phyloP scores from a whole-genome alignment of 1,140 invertebrate genomes.

The Dendrolimus kikuchii region DNA sequence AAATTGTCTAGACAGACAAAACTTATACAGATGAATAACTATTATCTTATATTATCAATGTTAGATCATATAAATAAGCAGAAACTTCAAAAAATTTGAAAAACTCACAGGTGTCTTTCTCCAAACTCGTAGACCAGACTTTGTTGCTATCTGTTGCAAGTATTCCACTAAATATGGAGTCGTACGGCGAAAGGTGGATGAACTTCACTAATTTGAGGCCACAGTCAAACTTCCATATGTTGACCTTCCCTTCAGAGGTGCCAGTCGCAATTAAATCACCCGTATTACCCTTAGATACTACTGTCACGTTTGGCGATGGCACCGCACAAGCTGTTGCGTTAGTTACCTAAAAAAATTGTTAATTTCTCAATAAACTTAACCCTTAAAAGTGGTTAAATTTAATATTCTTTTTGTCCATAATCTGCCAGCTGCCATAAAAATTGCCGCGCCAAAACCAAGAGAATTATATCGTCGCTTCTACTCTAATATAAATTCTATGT shows the following conservation, averaged over 20 bases:
- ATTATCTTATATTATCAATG: too few relatives aligned
- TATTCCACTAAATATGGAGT: constrained; percentile 64
- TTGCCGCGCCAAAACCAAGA: too few relatives aligned
- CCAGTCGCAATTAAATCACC: constrained; percentile 82
- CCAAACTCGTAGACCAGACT: constrained; percentile 63
- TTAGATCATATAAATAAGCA: too few relatives aligned
- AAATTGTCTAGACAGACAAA: too few relatives aligned
- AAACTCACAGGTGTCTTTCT: constrained; percentile 62
- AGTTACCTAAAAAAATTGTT: constrained; percentile 73
- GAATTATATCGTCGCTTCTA: neutral
- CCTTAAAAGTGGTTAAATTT: too few relatives aligned
- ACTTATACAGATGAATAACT: too few relatives aligned
- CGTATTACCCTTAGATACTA: constrained; percentile 75
- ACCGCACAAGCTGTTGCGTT: constrained; percentile 89
- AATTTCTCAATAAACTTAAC: constrained; percentile 1
- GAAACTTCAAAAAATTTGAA: constrained; percentile 2
- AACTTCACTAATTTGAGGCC: constrained; percentile 76
- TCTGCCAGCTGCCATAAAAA: too few relatives aligned
- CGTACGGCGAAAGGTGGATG: constrained; percentile 57
- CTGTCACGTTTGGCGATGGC: constrained; percentile 65
- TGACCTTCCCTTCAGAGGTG: constrained; percentile 69
- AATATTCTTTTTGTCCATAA: too few relatives aligned
- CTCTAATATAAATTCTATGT: too few relatives aligned
- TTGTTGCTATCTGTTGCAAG: constrained; percentile 55
- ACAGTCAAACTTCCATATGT: constrained; percentile 82